A percentile compares a stretch with the other conserved stretches of the same genome.
These are phyloP conservation scores for Lissocephala sabroskyi DNA, from an alignment of 2,888 invertebrate genomes.

Conservation along the genomic window DNA sequence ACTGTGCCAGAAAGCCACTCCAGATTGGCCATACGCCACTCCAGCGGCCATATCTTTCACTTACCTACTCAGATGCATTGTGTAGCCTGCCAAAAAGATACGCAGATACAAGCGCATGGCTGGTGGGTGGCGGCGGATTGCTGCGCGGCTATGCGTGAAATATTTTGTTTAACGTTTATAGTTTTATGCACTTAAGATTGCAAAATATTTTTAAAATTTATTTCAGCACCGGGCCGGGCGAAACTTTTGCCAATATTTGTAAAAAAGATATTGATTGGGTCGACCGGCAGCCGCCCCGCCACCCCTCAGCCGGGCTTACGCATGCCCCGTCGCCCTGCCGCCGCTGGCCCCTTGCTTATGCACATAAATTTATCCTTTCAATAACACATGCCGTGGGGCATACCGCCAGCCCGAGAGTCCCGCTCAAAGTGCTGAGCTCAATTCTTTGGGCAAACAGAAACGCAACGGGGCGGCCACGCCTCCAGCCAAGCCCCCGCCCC, in stretches of 20 bases:
- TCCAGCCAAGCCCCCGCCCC: neutral
- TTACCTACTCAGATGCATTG: slow-evolving; percentile 26
- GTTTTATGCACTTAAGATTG: slow-evolving; percentile 62
- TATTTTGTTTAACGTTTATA: slow-evolving; percentile 64
- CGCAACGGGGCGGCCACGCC: neutral
- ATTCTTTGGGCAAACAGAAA: slow-evolving; percentile 55
- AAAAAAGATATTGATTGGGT: slow-evolving; percentile 65
- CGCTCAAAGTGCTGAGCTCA: slow-evolving; percentile 44
- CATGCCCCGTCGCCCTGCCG: no score
- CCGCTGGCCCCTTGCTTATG: slow-evolving; percentile 27
- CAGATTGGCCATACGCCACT: no score
- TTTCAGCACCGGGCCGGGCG: slow-evolving; percentile 41
- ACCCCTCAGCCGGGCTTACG: neutral
- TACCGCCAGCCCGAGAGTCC: slow-evolving; percentile 23
- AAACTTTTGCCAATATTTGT: slow-evolving; percentile 65
- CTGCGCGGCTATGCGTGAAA: slow-evolving; percentile 30
- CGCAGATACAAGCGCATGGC: slow-evolving; percentile 59
- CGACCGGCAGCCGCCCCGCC: slow-evolving; percentile 27
- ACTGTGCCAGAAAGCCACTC: no score
- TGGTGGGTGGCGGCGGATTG: slow-evolving; percentile 12
- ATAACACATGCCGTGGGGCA: slow-evolving; percentile 41
- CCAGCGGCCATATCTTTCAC: neutral
- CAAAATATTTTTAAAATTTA: slow-evolving; percentile 59
- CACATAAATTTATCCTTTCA: slow-evolving; percentile 60
- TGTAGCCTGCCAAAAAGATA: no score